Base-by-base conservation (phyloP, 2,113 vertebrate species). In the Nicator chloris region DNA sequence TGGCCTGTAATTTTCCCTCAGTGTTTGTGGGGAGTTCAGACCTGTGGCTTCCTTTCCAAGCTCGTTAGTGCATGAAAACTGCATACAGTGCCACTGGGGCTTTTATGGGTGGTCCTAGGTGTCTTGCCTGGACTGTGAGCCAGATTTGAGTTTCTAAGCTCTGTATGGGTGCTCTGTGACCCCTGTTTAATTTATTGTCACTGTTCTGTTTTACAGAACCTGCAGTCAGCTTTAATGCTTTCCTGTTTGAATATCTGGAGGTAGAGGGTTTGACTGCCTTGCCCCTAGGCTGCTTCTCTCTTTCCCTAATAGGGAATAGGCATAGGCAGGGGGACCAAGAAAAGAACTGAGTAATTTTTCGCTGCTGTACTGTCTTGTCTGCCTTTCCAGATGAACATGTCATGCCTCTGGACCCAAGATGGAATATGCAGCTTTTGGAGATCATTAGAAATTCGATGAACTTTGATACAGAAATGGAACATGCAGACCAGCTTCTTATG, bases 341-440 rank as follows among this genome's bases (percentile, higher is more conserved):
- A 53, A 27, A 61, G 10, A 19, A 44, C 39, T 83, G 27, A 63
- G 10, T 86, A 8, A 61, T 22, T 9, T 63, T 85, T 94, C 22
- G 33, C 37, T 83, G 17, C 28, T 92, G 13, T 64, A 30, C 6
- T 87, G 37, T 83, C 44, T 35, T 69, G 16, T 85, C 26, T 95
- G 11, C 53, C 47, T 88, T 92, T 65, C 24, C 92, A 99, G 99
- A 99, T 98, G 99, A 99, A 78, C 98, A 98, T 92, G 98, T 98
- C 95, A 98, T 99, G 75, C 98, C 98, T 88, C 95, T 99, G 95
- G 99, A 99, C 93, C 99, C 99, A 97, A 98, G 99, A 26, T 99
- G 99, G 99, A 99, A 99, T 95, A 98, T 99, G 94, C 99, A 99
- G 69, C 98, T 99, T 92, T 97, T 99, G 97, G 98, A 99, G 84